These are phyloP conservation scores for Chalcis sispes DNA, from an alignment of 2,888 invertebrate species.

Conservation along the genomic window DNA sequence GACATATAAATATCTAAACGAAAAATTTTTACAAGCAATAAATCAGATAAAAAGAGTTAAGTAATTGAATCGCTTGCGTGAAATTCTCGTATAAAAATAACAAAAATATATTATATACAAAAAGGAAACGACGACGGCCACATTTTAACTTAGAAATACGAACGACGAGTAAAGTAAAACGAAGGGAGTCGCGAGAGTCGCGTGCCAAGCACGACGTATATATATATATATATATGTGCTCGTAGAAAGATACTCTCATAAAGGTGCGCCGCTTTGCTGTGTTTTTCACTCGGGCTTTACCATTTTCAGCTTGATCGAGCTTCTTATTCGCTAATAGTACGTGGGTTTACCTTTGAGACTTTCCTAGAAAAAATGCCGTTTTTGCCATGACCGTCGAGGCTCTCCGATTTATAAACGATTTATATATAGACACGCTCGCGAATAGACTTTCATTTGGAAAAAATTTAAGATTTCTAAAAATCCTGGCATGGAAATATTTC, in stretches of 20 bases:
- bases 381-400: slow-evolving; percentile 10
- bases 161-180: background rate
- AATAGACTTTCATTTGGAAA: slow-evolving; percentile 39
- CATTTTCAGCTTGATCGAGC: slow-evolving; percentile 37
- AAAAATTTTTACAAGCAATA: background rate
- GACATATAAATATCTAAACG: too few species aligned
- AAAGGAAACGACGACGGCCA: background rate
- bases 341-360: slow-evolving; percentile 22
- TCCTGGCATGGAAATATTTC: too few species aligned
- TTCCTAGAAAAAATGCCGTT: slow-evolving; percentile 50
- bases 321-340: slow-evolving; percentile 45
- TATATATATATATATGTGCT: too few species aligned
- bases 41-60: background rate
- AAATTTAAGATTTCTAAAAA: too few species aligned
- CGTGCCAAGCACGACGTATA: slow-evolving; percentile 32
- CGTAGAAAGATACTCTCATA: slow-evolving; percentile 22
- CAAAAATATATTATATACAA: slow-evolving; percentile 3
- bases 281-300: slow-evolving; percentile 38
- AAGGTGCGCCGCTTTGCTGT: slow-evolving; percentile 42
- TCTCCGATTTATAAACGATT: too few species aligned
- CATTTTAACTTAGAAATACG: slow-evolving; percentile 24
- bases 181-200: slow-evolving; percentile 28
- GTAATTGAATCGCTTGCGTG: slow-evolving; percentile 21
- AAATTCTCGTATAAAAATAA: background rate
- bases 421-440: slow-evolving; percentile 8